Evolutionary conservation across 2,113 vertebrate genomes (phyloP).

Genomic region (Sinosuthora webbiana): DNA sequence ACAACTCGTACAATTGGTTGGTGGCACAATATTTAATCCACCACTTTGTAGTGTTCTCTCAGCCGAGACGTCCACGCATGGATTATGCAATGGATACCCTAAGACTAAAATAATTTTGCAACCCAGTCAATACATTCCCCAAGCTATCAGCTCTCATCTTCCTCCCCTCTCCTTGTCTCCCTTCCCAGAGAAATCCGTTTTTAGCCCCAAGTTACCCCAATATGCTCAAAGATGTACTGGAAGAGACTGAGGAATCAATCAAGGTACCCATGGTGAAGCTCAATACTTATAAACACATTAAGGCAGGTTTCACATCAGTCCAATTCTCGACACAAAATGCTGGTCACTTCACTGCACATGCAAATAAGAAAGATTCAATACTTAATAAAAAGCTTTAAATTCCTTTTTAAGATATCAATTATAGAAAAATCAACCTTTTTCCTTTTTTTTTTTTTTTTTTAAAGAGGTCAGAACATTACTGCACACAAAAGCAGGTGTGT

Average conservation of each 20-base stretch:
- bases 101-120: slow-evolving; percentile 10
- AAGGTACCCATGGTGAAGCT: slow-evolving; percentile 58
- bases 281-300: slow-evolving; percentile 55
- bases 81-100: not conserved
- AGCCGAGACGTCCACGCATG: not conserved
- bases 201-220: slow-evolving; percentile 17
- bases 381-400: slow-evolving; percentile 59
- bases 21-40: not conserved
- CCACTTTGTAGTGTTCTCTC: not conserved
- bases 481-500: slow-evolving; percentile 34
- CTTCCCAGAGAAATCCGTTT: not conserved
- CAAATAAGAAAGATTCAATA: slow-evolving; percentile 59
- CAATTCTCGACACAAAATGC: slow-evolving; percentile 40
- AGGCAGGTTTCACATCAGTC: slow-evolving; percentile 55
- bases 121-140: not conserved
- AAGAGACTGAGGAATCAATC: slow-evolving; percentile 42
- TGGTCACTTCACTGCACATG: slow-evolving; percentile 64
- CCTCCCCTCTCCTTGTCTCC: not conserved
- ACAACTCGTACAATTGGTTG: slow-evolving; percentile 8
- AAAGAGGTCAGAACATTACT: slow-evolving; percentile 47
- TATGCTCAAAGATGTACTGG: slow-evolving; percentile 39
- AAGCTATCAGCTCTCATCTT: not conserved
- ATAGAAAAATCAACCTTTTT: slow-evolving; percentile 60
- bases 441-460: slow-evolving; percentile 1
- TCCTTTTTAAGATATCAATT: slow-evolving; percentile 38